Conservation (phyloP, 1,140 invertebrate species). For the Leptinotarsa texana region DNA sequence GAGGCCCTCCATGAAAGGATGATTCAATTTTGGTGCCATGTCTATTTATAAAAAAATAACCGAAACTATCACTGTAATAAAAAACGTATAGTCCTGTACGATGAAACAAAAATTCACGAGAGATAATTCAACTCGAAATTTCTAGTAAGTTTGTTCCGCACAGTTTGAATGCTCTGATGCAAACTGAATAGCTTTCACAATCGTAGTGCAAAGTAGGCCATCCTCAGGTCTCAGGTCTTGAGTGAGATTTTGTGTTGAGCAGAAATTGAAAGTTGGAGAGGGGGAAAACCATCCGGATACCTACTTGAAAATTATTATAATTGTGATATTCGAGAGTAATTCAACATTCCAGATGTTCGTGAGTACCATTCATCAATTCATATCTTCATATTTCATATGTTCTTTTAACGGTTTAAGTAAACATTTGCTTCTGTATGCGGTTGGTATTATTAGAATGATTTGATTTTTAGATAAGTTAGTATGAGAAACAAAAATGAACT, state of each 20-base stretch:
- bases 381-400: neutral
- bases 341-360: too few relatives aligned
- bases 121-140: neutral
- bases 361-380: too few relatives aligned
- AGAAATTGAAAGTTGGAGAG: constrained; percentile 15
- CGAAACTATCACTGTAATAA: neutral
- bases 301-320: too few relatives aligned
- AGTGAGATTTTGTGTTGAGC: neutral
- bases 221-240: neutral
- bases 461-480: too few relatives aligned
- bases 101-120: neutral
- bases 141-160: constrained; percentile 5
- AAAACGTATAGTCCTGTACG: neutral
- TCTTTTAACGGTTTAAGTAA: neutral
- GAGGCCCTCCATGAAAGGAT: constrained; percentile 49
- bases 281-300: neutral
- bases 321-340: too few relatives aligned
- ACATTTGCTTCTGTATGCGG: too few relatives aligned
- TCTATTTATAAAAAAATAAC: neutral
- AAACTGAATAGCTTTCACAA: neutral
- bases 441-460: too few relatives aligned
- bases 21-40: constrained; percentile 31
- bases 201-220: neutral
- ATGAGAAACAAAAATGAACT: too few relatives aligned
- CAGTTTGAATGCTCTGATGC: neutral